A percentile compares a stretch with the other conserved stretches of the same genome.
Evolutionary conservation across 2,797 vertebrate species (phyloP).

Genomic region (Gobio occitaniae): DNA sequence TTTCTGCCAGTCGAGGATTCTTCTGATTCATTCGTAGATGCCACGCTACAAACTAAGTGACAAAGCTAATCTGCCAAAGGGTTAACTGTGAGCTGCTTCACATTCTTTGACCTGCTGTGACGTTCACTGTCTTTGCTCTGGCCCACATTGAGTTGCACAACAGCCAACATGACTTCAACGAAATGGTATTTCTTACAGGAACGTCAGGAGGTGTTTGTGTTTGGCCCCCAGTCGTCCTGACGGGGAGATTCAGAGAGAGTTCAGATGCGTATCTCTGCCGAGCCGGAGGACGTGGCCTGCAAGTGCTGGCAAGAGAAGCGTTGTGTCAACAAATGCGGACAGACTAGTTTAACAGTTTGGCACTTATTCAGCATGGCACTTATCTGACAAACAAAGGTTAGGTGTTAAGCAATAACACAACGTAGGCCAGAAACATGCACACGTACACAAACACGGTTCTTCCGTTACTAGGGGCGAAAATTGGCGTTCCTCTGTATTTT

Average conservation of each 20-base stretch:
- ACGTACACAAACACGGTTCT: background rate
- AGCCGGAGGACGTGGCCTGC: constrained; percentile 44
- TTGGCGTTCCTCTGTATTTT: background rate
- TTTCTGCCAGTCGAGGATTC: background rate
- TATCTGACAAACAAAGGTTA: background rate
- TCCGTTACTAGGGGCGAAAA: background rate
- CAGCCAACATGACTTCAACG: constrained; percentile 58
- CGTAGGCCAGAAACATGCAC: background rate
- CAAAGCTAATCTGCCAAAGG: background rate
- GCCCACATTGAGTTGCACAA: constrained; percentile 62
- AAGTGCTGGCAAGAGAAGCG: constrained; percentile 63
- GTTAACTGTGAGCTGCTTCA: constrained; percentile 27
- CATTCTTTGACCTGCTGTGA: constrained; percentile 51
- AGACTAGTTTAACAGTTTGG: constrained; percentile 48
- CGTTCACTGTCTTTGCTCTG: constrained; percentile 61
- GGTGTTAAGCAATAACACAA: constrained; percentile 7
- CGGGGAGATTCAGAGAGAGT: constrained; percentile 48
- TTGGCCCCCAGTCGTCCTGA: constrained; percentile 60
- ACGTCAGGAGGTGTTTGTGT: constrained; percentile 63
- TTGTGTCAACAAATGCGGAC: constrained; percentile 50
- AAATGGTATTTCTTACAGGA: constrained; percentile 65
- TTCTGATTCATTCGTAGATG: background rate
- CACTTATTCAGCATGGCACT: constrained; percentile 1
- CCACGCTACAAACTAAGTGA: background rate
- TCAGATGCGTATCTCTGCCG: constrained; percentile 35